Evolutionary conservation across 2,797 vertebrate species (phyloP), one percentile per base, ranked within the genome.

Genomic region (Amblyopsis hoosieri): DNA sequence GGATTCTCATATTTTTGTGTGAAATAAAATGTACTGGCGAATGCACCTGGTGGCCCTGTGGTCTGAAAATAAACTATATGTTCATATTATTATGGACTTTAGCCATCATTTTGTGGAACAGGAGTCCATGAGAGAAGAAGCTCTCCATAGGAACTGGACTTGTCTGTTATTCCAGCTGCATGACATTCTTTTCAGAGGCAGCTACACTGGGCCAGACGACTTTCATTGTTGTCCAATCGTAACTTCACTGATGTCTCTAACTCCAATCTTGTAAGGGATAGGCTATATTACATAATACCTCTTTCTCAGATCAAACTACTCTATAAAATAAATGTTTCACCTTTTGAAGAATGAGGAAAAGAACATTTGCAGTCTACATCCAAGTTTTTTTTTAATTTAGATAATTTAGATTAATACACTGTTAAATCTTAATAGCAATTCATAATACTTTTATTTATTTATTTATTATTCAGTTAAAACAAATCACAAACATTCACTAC

Each of bases 111-210:
- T 64, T 73, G 42, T 74, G 73, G 76, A 78, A 83, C 83, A 84
- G 83, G 76, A 87, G 83, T 74, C 69, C 72, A 33, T 17, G 58
- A 50, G 47, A 60, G 14, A 37, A n/a, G 14, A 42, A 19, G 45
- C 12, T 60, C 50, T 81, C 55, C 69, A 72, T 87, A 85, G 78
- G 88, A 89, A 78, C 75, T 14, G 72, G 78, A 70, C 79, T 72
- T 73, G 83, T 78, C 69, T 89, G 84, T 89, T 91, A 68, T 89
- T 88, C 81, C 88, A 90, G 90, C 89, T 91, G 88, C 82, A 72
- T 70, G 59, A 75, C 64, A 81, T 74, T 83, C 86, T 89, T 89
- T 88, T 78, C 60, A 82, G 78, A 86, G 82, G 80, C 79, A 82
- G 79, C 81, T 82, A 69, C 76, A 80, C 82, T 82, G 78, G 64